Evolutionary conservation across 2,888 invertebrate species (phyloP), one percentile per base, ranked within the genome.

Genomic region (Salticus scenicus): DNA sequence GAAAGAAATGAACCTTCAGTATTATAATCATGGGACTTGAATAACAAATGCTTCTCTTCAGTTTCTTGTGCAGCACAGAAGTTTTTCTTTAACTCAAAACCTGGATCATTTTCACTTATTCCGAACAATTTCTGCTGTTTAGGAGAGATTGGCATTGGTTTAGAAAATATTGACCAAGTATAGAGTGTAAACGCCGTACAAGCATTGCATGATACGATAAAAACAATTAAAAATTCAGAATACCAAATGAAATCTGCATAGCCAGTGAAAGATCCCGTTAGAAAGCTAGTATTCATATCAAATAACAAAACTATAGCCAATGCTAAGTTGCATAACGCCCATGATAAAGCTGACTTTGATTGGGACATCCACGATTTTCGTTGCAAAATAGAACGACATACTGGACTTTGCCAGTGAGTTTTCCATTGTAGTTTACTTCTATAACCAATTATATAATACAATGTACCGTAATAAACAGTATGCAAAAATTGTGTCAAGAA

Each of bases 71-170:
- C 14, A 57, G 4, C 28, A 57, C 63, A 72, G 41, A 30, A 24
- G 2, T 10, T 12, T n/a, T 73, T 72, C 51, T 83, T 77, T 0
- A 84, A 10, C 37, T 69, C 67, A 42, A 84, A 84, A 1, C 83
- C 83, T 28, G 77, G 83, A 69, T 84, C 83, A 20, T 84, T 73
- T 28, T 69, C 67, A 24, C 41, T 57, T 7, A 84, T 77, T 8
- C 83, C 30, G 63, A 84, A 84, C 31, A 84, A 41, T n/a, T 63
- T 77, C 30, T 78, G 72, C 27, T 84, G 83, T 2, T 31, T 31
- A 8, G 83, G 83, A 27, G 83, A 73, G 51, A 84, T 77, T 20
- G 83, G 77, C 73, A 84, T 72, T 17, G 83, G 83, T 51, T 84
- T 84, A 8, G 77, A 72, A 37, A 84, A 57, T 30, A 77, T 28